A percentile compares a stretch with the other conserved stretches of the same genome.
phyloP scores from a whole-genome alignment of 2,888 invertebrate genomes.

The Ennomos quercinarius region DNA sequence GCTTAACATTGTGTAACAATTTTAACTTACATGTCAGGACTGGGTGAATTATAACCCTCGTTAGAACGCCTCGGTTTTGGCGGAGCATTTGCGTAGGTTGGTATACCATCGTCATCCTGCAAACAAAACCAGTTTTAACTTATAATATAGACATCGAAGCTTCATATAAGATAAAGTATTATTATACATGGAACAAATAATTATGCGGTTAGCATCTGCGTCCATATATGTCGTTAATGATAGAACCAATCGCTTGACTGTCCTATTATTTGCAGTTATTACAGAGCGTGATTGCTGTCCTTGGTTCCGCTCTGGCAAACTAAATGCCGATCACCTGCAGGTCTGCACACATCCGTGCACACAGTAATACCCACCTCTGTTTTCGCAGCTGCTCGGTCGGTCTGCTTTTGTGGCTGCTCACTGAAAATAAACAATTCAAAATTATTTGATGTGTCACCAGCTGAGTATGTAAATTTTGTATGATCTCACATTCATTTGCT shows the following conservation, averaged over 20 bases:
- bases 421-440: slow-evolving; percentile 61
- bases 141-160: background rate
- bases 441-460: slow-evolving; percentile 20
- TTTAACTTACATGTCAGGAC: slow-evolving; percentile 86
- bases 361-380: slow-evolving; percentile 75
- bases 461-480: slow-evolving; percentile 4
- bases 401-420: slow-evolving; percentile 69
- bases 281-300: slow-evolving; percentile 70
- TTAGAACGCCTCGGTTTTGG: slow-evolving; percentile 94
- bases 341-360: slow-evolving; percentile 54
- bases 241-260: slow-evolving; percentile 23
- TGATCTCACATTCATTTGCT: too few species aligned
- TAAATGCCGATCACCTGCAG: slow-evolving; percentile 73
- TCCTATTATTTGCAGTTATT: slow-evolving; percentile 61
- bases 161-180: slow-evolving; percentile 1
- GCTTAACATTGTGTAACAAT: slow-evolving; percentile 1
- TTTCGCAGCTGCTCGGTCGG: slow-evolving; percentile 72
- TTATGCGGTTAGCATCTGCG: slow-evolving; percentile 28
- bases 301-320: slow-evolving; percentile 75
- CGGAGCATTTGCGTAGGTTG: slow-evolving; percentile 95
- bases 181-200: background rate
- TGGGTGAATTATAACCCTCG: slow-evolving; percentile 91
- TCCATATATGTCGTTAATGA: slow-evolving; percentile 34
- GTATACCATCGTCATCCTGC: slow-evolving; percentile 74
- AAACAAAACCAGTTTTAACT: slow-evolving; percentile 12